Base-by-base conservation (phyloP, 2,888 invertebrate species). In the Platynereis dumerilii region DNA sequence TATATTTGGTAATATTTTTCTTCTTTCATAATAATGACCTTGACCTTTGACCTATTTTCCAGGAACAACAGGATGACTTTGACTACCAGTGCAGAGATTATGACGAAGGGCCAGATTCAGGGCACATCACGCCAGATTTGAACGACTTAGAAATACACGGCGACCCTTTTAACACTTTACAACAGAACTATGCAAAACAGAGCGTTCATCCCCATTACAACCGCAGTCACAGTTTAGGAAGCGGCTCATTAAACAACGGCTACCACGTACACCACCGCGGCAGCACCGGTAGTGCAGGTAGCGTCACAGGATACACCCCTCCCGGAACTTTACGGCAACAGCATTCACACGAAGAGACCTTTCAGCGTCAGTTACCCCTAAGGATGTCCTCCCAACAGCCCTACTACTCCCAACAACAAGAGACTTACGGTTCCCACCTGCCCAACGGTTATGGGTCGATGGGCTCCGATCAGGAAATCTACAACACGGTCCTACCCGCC, bases 11-110 rank as follows among this genome's bases (percentile, higher is more conserved):
- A n/a, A n/a, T n/a, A n/a, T n/a, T n/a, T n/a, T n/a, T n/a, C n/a
- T n/a, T 34, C 12, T 34, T 5, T 7, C 5, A 34, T 34, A 34
- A 34, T 34, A 5, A 34, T 34, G 34, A 34, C 34, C 34, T 34
- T 34, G 34, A 34, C 34, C 34, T 34, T 34, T 34, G 12, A 34
- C 34, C 34, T 34, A 12, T 12, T 34, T 48, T 48, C 7, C 48
- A 48, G 48, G 48, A 48, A 48, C 48, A 48, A 22, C 48, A 48
- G n/a, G 48, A 48, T n/a, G 48, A 48, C 20, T n/a, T 20, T 48
- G 48, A 48, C n/a, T 20, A 22, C 48, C 48, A n/a, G 7, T 22
- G 20, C 22, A n/a, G 48, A 48, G 48, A 48, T 22, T 48, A 48
- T n/a, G 48, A 48, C 22, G 48, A 48, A 7, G 48, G 20, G 3